phyloP scores from a whole-genome alignment of 1,140 invertebrate genomes.

The Episyrphus balteatus region DNA sequence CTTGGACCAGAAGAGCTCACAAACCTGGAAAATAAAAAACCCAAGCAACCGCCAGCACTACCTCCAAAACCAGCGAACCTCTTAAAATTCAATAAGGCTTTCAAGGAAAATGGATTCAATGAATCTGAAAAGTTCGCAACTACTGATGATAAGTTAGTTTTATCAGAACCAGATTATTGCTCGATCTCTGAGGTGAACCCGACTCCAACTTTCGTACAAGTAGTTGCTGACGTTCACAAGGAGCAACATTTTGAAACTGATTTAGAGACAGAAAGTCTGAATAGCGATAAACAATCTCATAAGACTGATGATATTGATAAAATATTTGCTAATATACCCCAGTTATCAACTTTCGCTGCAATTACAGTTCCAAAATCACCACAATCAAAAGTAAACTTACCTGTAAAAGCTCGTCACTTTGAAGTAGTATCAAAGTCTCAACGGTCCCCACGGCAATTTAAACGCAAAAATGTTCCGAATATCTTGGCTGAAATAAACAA shows the following conservation, averaged over 20 bases:
- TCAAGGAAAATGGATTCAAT: slow-evolving; percentile 18
- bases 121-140: slow-evolving; percentile 9
- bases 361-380: slow-evolving; percentile 38
- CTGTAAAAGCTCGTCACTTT: background rate
- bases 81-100: slow-evolving; percentile 29
- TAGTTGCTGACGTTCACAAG: slow-evolving; percentile 29
- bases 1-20: slow-evolving; percentile 2
- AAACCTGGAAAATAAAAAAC: background rate
- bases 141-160: slow-evolving; percentile 6
- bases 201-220: slow-evolving; percentile 22
- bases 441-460: slow-evolving; percentile 12
- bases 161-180: slow-evolving; percentile 41
- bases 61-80: slow-evolving; percentile 52
- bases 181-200: slow-evolving; percentile 41
- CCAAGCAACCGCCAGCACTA: slow-evolving; percentile 41
- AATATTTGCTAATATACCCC: slow-evolving; percentile 41
- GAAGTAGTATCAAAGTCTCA: background rate
- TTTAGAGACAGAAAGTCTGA: background rate
- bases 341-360: slow-evolving; percentile 43
- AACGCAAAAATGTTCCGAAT: slow-evolving; percentile 27
- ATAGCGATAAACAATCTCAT: slow-evolving; percentile 17
- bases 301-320: slow-evolving; percentile 34
- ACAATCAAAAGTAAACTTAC: slow-evolving; percentile 2
- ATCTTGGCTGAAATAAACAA: slow-evolving; percentile 31
- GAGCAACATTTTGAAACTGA: slow-evolving; percentile 18